Conservation (phyloP, 1,140 invertebrate species). For the Probaryconus sp. region DNA sequence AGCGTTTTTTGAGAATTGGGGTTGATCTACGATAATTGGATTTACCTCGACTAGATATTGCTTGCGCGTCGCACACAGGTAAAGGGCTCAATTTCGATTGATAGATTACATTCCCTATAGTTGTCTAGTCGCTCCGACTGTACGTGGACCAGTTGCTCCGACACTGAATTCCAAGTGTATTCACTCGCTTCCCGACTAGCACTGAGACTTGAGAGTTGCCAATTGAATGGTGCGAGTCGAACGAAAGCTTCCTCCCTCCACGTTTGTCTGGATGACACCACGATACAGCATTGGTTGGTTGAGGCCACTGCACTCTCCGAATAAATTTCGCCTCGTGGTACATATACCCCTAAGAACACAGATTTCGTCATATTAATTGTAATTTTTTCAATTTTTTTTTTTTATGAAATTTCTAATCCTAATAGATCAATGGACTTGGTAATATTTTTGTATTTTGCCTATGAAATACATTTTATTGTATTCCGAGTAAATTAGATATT, state of each 20-base stretch:
- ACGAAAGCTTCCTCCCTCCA: conserved; percentile 24
- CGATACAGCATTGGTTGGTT: conserved; percentile 13
- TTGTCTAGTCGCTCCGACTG: conserved; percentile 40
- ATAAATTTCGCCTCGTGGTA: conserved; percentile 18
- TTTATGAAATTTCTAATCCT: too few relatives aligned
- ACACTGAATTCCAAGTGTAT: conserved; percentile 72
- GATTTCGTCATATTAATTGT: too few relatives aligned
- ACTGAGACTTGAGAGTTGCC: conserved; percentile 21
- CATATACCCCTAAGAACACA: background rate
- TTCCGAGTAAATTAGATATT: too few relatives aligned
- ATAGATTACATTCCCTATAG: conserved; percentile 75
- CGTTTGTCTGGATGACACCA: conserved; percentile 31
- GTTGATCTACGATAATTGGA: too few relatives aligned
- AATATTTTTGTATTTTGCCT: too few relatives aligned
- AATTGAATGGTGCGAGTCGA: conserved; percentile 16
- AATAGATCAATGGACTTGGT: too few relatives aligned
- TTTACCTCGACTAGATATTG: conserved; percentile 54
- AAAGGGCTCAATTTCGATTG: conserved; percentile 56
- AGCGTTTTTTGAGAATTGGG: too few relatives aligned
- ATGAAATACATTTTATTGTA: too few relatives aligned
- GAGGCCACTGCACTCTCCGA: conserved; percentile 29
- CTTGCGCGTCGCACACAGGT: conserved; percentile 60
- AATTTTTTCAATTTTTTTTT: too few relatives aligned
- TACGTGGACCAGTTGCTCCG: conserved; percentile 75
- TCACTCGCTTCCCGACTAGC: conserved; percentile 60